Base-by-base conservation (phyloP, 2,797 vertebrate species). In the Acipenser oxyrinchus region DNA sequence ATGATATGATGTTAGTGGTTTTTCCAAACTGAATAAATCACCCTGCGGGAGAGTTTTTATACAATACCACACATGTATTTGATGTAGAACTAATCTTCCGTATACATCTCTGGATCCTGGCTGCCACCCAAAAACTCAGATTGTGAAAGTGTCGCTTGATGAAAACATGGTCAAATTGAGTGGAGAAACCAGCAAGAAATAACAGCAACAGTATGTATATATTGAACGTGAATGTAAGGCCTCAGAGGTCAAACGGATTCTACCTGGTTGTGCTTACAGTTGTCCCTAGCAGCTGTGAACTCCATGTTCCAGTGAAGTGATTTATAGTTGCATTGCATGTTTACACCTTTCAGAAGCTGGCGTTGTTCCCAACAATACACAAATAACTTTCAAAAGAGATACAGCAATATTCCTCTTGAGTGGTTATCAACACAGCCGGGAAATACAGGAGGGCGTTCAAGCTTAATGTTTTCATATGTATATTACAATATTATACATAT, bases 311-410 rank as follows among this genome's bases (percentile, higher is more conserved):
- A 63, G 23, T 37, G 23, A 37, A 37, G 23, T 37, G 23, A 2
- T 74, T 74, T 75, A 76, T 82, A 79, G 81, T 76, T 70, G 76
- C 72, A 65, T 67, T 10, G 60, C 66, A 69, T 82, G 79, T 79
- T 80, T 83, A 79, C 79, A 75, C 78, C 77, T 78, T 79, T 83
- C 72, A 72, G 75, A 77, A 71, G 73, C 75, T 80, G 78, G 79
- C 82, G 77, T 72, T 73, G 70, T 77, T 79, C 78, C 76, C 75
- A 76, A 75, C 75, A 74, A 78, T 80, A 76, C 71, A 76, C 57
- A 67, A 63, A 62, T 68, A 64, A 69, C 77, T 80, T 75, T 76
- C 77, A 82, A 78, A 73, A 77, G 77, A 80, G 73, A 78, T 65
- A 67, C 72, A 73, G 62, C 74, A 71, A n/a, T 11, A 58, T 58